These are phyloP conservation scores for Allophyes oxyacanthae DNA, from an alignment of 2,888 invertebrate species.

Conservation along the genomic window DNA sequence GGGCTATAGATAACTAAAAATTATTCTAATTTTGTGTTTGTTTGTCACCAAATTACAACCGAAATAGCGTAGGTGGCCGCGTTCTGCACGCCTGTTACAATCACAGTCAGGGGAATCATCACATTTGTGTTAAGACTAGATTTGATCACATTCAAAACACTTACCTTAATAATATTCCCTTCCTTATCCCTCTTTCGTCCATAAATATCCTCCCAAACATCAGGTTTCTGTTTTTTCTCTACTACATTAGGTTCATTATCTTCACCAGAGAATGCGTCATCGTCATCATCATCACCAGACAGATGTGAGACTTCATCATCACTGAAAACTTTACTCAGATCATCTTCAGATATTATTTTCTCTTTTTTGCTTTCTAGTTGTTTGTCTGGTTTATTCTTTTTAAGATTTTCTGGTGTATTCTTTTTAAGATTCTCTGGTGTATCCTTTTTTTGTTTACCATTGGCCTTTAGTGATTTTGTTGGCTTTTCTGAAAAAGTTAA, in stretches of 20 bases:
- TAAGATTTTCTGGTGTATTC: slow-evolving; percentile 34
- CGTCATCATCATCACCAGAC: slow-evolving; percentile 72
- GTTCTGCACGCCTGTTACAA: too few species aligned
- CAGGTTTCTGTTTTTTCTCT: slow-evolving; percentile 73
- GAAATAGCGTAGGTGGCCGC: too few species aligned
- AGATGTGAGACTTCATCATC: slow-evolving; percentile 85
- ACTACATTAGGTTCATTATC: slow-evolving; percentile 53
- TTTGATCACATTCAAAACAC: not conserved
- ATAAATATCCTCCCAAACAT: slow-evolving; percentile 97
- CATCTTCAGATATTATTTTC: slow-evolving; percentile 71
- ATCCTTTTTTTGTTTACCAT: slow-evolving; percentile 46
- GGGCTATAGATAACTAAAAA: too few species aligned
- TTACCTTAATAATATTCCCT: slow-evolving; percentile 93
- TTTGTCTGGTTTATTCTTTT: slow-evolving; percentile 36
- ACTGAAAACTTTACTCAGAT: slow-evolving; percentile 79
- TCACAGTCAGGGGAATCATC: too few species aligned
- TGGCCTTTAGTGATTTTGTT: slow-evolving; percentile 48
- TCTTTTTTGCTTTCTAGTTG: slow-evolving; percentile 53
- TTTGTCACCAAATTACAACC: too few species aligned
- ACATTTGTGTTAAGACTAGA: too few species aligned
- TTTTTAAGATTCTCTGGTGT: slow-evolving; percentile 22
- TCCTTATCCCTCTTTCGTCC: slow-evolving; percentile 94
- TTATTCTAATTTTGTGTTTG: too few species aligned
- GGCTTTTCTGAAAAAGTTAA: slow-evolving; percentile 61
- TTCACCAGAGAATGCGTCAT: slow-evolving; percentile 58